Conservation (phyloP, 2,888 invertebrate genomes). For the Volucella zonaria region DNA sequence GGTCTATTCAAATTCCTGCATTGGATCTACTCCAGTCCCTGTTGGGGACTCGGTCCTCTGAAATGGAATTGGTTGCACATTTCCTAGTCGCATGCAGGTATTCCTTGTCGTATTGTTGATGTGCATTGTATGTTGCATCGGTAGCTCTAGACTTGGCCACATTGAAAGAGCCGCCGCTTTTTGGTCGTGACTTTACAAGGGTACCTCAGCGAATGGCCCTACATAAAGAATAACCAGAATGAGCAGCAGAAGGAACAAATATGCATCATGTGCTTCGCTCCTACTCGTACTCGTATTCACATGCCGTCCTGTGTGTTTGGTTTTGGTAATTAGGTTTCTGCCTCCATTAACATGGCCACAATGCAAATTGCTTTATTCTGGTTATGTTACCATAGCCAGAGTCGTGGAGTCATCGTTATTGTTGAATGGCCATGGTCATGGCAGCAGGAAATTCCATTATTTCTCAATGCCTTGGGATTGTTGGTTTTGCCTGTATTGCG, state of each 20-base stretch:
- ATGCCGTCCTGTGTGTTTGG: slow-evolving; percentile 32
- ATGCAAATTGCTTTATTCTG: slow-evolving; percentile 72
- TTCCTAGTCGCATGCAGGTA: slow-evolving; percentile 14
- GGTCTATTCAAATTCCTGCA: slow-evolving; percentile 59
- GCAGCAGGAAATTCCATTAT: slow-evolving; percentile 53
- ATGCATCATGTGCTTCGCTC: background rate
- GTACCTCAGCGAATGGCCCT: background rate
- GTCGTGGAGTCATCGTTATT: background rate
- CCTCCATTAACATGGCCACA: slow-evolving; percentile 67
- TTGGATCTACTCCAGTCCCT: slow-evolving; percentile 44
- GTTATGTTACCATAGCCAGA: slow-evolving; percentile 5
- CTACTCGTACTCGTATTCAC: too few species aligned
- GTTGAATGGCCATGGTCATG: background rate
- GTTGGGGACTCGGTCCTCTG: background rate
- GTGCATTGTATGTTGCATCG: slow-evolving; percentile 40
- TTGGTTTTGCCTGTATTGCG: background rate
- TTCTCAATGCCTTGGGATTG: slow-evolving; percentile 19
- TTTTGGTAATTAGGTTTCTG: slow-evolving; percentile 72
- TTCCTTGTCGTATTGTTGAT: slow-evolving; percentile 12
- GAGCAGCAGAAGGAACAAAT: background rate
- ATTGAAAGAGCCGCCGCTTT: slow-evolving; percentile 29
- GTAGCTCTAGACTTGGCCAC: slow-evolving; percentile 41
- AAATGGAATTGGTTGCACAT: slow-evolving; percentile 42
- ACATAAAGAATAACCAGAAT: too few species aligned
- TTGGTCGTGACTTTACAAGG: slow-evolving; percentile 63